These are phyloP conservation scores for Rapana venosa DNA, from an alignment of 2,888 invertebrate genomes.

Conservation along the genomic window DNA sequence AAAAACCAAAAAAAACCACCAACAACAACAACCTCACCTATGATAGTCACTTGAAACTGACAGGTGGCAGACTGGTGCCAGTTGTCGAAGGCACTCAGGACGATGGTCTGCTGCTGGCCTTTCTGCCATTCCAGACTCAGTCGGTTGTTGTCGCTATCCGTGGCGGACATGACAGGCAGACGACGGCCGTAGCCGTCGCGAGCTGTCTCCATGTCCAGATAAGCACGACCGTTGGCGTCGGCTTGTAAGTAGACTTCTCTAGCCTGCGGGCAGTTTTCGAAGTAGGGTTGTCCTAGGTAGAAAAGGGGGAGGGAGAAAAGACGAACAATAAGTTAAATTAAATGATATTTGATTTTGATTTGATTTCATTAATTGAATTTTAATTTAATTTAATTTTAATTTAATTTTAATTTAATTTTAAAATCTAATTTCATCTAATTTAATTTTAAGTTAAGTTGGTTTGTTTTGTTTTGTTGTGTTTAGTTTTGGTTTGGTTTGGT, in stretches of 20 bases:
- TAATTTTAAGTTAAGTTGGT: too few relatives aligned
- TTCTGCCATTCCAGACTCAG: conserved; percentile 61
- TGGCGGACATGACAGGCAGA: conserved; percentile 61
- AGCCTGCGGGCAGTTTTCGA: conserved; percentile 64
- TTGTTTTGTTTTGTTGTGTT: too few relatives aligned
- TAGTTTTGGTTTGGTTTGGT: too few relatives aligned
- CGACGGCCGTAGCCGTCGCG: conserved; percentile 57
- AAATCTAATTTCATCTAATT: too few relatives aligned
- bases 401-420: too few relatives aligned
- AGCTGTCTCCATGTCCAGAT: conserved; percentile 58
- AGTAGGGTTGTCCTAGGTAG: conserved; percentile 59
- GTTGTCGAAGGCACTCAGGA: conserved; percentile 63
- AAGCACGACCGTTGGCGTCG: conserved; percentile 52
- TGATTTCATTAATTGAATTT: too few relatives aligned
- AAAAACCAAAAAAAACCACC: neutral
- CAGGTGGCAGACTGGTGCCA: conserved; percentile 61
- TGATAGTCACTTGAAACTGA: conserved; percentile 63
- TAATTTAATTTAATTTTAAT: too few relatives aligned
- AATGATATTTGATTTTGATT: too few relatives aligned
- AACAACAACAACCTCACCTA: conserved; percentile 55
- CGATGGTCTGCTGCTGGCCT: conserved; percentile 60
- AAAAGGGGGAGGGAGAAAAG: neutral
- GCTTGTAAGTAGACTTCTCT: conserved; percentile 59
- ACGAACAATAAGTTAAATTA: neutral
- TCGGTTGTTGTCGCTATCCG: conserved; percentile 58